Base-by-base conservation (phyloP, 1,140 invertebrate genomes). In the Zaprionus africanus region DNA sequence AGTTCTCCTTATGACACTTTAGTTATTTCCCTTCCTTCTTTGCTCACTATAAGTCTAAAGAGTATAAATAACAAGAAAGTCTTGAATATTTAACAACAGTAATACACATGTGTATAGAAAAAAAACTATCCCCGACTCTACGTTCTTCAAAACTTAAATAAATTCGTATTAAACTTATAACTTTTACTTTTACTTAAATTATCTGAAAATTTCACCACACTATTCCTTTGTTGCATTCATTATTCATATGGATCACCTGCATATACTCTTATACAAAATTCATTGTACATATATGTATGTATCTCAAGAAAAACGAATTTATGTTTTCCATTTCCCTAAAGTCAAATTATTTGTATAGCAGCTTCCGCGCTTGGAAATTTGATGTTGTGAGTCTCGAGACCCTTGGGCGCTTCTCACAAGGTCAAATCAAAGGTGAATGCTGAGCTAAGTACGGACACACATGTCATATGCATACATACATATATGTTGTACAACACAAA, bases 371-470 rank as follows among this genome's bases (percentile, higher is more conserved):
- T 2, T 34, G 63, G 28, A 31, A 43, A n/a, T 51, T 24, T 19
- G 5, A 24, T 31, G 41, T 51, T 54, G 17, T 68, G 17, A 15
- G 6, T 46, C 15, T 38, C 1, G 19, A 36, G 43, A 51, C 63
- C 9, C 22, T 56, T 61, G 38, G n/a, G 31, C 36, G 34, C 22
- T 34, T 60, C 28, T 56, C 13, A 56, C 56, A 74, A 74, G 71
- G 71, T 74, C 71, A 53, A 56, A 36, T 38, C 43, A 74, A 68
- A 61, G 71, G 46, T 74, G 26, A 67, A 59, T 60, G 15, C 58
- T 26, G 1, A 58, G n/a, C 56, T 56, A 15, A 28, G 24, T 31
- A 57, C 15, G 24, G 13, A 24, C 22, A 51, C 17, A 24, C 9
- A 34, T 31, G 31, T 17, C 1, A 53, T 24, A 15, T 54, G 31